Evolutionary conservation across 2,888 invertebrate species (phyloP).

Genomic region (Drosophila silvestris): DNA sequence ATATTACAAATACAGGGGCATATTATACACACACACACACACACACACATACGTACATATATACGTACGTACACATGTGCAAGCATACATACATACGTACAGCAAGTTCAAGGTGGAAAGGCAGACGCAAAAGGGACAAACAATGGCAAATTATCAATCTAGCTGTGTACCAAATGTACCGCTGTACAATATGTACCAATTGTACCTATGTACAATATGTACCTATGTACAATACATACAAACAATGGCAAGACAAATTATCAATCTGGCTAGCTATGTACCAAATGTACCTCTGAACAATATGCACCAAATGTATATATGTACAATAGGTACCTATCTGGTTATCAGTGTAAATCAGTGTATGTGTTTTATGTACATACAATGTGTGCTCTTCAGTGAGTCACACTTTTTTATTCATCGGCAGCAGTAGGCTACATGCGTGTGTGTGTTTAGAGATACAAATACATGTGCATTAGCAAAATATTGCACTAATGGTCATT

Average conservation of each 20-base stretch:
- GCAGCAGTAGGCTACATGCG: slow-evolving; percentile 5
- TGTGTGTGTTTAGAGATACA: slow-evolving; percentile 4
- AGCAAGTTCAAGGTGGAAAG: slow-evolving; percentile 63
- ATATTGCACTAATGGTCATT: slow-evolving; percentile 21
- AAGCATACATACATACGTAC: neutral
- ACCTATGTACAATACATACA: neutral
- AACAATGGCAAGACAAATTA: slow-evolving; percentile 22
- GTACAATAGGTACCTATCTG: neutral
- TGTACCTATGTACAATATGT: neutral
- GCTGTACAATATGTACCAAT: neutral
- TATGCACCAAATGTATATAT: neutral
- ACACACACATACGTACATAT: no score
- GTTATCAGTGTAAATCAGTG: neutral
- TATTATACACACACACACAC: neutral
- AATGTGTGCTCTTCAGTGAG: slow-evolving; percentile 41
- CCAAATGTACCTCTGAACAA: neutral
- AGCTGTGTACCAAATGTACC: neutral
- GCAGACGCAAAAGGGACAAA: slow-evolving; percentile 34
- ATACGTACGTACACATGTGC: neutral
- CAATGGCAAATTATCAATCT: slow-evolving; percentile 14
- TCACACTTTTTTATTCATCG: slow-evolving; percentile 47
- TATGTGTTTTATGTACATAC: slow-evolving; percentile 4
- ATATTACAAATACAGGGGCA: neutral
- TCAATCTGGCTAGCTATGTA: slow-evolving; percentile 1
- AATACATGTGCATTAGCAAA: slow-evolving; percentile 5